Percentiles rank a stretch among this genome's conserved stretches.
phyloP scores from a whole-genome alignment of 2,113 vertebrate species.

The Picathartes gymnocephalus region DNA sequence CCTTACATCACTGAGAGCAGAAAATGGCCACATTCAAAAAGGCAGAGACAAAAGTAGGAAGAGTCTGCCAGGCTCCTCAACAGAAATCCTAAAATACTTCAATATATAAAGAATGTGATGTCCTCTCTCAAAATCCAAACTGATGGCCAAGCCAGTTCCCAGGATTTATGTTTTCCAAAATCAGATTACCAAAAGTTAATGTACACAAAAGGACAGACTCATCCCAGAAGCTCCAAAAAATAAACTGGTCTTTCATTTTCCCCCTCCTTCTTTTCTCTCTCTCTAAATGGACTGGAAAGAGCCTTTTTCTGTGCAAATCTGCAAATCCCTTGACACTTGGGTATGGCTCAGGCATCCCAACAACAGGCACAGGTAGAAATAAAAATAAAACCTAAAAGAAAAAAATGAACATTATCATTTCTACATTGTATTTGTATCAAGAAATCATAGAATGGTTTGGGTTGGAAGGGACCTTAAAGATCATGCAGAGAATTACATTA shows the following conservation, averaged over 20 bases:
- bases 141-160: background rate
- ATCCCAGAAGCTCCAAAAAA: background rate
- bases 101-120: too few species aligned
- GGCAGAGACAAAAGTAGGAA: background rate
- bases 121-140: background rate
- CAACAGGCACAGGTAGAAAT: background rate
- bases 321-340: background rate
- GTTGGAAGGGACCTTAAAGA: background rate
- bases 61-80: background rate
- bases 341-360: background rate
- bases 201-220: background rate
- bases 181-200: background rate
- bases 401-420: background rate
- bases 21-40: background rate
- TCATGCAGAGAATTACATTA: background rate
- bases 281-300: background rate
- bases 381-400: background rate
- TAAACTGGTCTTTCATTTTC: background rate
- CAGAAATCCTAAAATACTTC: background rate
- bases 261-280: background rate
- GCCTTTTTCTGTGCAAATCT: background rate
- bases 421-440: background rate
- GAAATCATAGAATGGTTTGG: background rate
- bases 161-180: background rate
- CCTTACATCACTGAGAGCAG: background rate